Evolutionary conservation across 2,888 invertebrate species (phyloP).

Genomic region (Meandrusa payeni): DNA sequence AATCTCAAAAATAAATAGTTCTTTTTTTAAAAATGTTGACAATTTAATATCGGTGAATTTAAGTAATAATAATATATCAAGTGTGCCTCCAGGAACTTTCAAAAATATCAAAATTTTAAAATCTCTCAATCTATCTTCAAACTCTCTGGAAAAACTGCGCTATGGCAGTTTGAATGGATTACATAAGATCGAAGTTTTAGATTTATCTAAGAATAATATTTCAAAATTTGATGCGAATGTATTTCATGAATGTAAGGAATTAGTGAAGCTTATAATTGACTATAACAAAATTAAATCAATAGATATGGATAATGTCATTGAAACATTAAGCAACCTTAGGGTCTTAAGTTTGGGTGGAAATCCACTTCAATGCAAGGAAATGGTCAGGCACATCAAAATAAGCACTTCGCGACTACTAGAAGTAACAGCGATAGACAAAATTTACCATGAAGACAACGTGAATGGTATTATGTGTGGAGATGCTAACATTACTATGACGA

Average conservation of each 20-base stretch:
- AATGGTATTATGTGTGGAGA: conserved; percentile 67
- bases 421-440: conserved; percentile 61
- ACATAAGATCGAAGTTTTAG: conserved; percentile 53
- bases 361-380: conserved; percentile 60
- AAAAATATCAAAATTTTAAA: conserved; percentile 52
- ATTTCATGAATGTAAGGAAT: conserved; percentile 61
- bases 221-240: conserved; percentile 51
- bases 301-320: conserved; percentile 52
- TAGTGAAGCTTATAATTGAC: conserved; percentile 58
- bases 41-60: conserved; percentile 54
- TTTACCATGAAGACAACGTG: conserved; percentile 69
- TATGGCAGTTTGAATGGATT: conserved; percentile 63
- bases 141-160: conserved; percentile 47
- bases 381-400: conserved; percentile 47
- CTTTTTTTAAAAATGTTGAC: conserved; percentile 47
- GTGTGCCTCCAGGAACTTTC: conserved; percentile 59
- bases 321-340: conserved; percentile 46
- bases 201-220: conserved; percentile 61
- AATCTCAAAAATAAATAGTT: conserved; percentile 41
- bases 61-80: conserved; percentile 51
- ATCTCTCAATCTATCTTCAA: conserved; percentile 57
- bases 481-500: conserved; percentile 27
- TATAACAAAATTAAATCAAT: conserved; percentile 58
- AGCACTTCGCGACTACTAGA: conserved; percentile 41
- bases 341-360: conserved; percentile 65